Evolutionary conservation across 2,797 vertebrate genomes (phyloP).

Genomic region (Pangasius krempfi): DNA sequence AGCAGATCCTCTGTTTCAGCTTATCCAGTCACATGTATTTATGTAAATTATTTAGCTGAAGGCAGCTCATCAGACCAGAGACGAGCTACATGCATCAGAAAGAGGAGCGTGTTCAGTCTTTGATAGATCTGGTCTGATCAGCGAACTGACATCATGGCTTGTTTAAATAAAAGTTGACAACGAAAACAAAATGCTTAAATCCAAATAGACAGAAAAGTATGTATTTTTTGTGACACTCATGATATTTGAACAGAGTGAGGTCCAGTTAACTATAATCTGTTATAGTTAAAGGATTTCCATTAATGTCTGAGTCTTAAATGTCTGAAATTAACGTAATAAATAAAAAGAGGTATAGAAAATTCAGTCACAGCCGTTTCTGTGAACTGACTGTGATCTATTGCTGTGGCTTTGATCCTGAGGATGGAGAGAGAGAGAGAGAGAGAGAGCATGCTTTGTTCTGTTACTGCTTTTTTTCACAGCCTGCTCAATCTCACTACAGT

Average conservation of each 20-base stretch:
- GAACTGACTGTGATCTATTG: background rate
- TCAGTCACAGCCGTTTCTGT: background rate
- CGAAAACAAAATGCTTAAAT: background rate
- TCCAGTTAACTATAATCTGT: background rate
- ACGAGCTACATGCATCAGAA: background rate
- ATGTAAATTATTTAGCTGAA: background rate
- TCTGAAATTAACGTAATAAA: background rate
- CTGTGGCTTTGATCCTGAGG: conserved; percentile 8
- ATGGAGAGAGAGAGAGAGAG: background rate
- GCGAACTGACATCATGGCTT: background rate
- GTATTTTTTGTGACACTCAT: background rate
- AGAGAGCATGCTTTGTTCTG: background rate
- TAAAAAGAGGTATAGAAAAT: background rate
- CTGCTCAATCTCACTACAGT: background rate
- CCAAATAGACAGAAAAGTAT: background rate
- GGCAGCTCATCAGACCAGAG: background rate
- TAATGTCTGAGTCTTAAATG: background rate
- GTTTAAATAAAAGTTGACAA: background rate
- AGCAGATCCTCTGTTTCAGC: background rate
- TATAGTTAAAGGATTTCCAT: background rate
- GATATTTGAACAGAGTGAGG: background rate
- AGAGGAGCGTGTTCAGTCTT: background rate
- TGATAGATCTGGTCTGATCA: background rate
- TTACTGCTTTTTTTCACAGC: conserved; percentile 4
- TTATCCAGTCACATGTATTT: background rate